Evolutionary conservation across 1,140 invertebrate species (phyloP).

Genomic region (Centruroides vittatus): DNA sequence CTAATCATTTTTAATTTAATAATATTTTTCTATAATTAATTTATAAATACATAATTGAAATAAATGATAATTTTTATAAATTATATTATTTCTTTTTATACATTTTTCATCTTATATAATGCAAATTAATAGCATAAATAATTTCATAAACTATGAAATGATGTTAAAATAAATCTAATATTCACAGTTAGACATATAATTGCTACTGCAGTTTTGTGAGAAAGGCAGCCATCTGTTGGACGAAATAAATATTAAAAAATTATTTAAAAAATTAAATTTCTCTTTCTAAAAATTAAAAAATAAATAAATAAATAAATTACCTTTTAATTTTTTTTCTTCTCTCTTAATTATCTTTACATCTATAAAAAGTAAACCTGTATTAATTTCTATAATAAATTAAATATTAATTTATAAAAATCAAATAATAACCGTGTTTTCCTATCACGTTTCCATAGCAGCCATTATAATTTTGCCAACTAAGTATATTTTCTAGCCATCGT

Average conservation of each 20-base stretch:
- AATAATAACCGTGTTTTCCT: not conserved
- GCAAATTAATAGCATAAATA: no score
- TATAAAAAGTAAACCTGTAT: no score
- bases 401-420: no score
- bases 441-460: conserved; percentile 1
- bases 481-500: not conserved
- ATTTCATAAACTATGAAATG: no score
- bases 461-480: conserved; percentile 3
- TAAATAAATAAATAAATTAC: not conserved
- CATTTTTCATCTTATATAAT: no score
- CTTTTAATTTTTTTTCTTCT: not conserved
- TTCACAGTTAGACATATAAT: not conserved
- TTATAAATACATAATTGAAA: no score
- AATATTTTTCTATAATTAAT: no score
- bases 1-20: no score
- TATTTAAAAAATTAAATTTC: not conserved
- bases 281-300: not conserved
- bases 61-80: no score
- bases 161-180: not conserved
- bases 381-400: no score
- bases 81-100: no score
- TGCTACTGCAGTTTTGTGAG: conserved; percentile 10
- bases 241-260: not conserved
- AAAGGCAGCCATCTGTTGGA: conserved; percentile 10
- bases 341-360: not conserved